Evolutionary conservation across 2,888 invertebrate species (phyloP).

Genomic region (Drosophila demipolita): DNA sequence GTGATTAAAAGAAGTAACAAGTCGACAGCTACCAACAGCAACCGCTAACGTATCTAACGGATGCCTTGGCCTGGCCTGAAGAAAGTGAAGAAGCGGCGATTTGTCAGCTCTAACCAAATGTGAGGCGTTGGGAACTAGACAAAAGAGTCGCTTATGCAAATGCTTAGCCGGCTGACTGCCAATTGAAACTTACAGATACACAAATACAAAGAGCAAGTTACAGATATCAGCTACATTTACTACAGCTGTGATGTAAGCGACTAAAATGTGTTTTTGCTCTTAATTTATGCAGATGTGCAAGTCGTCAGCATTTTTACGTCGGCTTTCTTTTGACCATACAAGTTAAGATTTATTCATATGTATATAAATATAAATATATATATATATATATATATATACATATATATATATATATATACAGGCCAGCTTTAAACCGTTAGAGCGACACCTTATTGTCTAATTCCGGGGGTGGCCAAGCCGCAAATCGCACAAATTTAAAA

Average conservation of each 20-base stretch:
- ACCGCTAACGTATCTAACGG: conserved; percentile 44
- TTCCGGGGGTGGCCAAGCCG: conserved; percentile 62
- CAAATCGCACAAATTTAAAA: conserved; percentile 34
- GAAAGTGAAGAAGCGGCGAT: conserved; percentile 72
- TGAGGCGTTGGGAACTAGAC: conserved; percentile 57
- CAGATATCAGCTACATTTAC: conserved; percentile 58
- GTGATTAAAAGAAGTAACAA: conserved; percentile 70
- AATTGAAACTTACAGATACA: conserved; percentile 30
- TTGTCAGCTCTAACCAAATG: conserved; percentile 46
- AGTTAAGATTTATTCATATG: conserved; percentile 16
- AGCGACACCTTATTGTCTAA: conserved; percentile 33
- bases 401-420: conserved; percentile 12
- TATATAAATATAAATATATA: conserved; percentile 16
- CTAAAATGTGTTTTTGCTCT: conserved; percentile 55
- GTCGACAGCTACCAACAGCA: conserved; percentile 33
- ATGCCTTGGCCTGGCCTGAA: conserved; percentile 34
- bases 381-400: conserved; percentile 12
- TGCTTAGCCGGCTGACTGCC: conserved; percentile 26
- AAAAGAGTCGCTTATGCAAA: conserved; percentile 76
- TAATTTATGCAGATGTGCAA: conserved; percentile 65
- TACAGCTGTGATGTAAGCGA: conserved; percentile 68
- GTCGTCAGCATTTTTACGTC: conserved; percentile 58
- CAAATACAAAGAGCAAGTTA: conserved; percentile 17
- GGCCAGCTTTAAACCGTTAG: conserved; percentile 34
- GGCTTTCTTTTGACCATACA: conserved; percentile 71